Evolutionary conservation across 2,888 invertebrate genomes (phyloP).

Genomic region (Exocentrus adspersus): DNA sequence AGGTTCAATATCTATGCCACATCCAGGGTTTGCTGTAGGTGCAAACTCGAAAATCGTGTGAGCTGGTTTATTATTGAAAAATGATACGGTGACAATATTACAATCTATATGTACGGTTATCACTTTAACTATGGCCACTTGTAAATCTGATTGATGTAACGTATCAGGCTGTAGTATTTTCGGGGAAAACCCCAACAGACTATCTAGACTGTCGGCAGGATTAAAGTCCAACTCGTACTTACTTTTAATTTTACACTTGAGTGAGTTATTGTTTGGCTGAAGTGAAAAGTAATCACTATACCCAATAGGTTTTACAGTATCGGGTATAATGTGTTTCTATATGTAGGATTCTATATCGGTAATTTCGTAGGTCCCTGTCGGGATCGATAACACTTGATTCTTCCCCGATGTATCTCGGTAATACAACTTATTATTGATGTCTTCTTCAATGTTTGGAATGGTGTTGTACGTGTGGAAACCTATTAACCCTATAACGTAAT

Average conservation of each 20-base stretch:
- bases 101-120: constrained; percentile 42
- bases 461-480: constrained; percentile 4
- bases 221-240: too few relatives aligned
- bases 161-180: constrained; percentile 20
- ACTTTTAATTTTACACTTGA: too few relatives aligned
- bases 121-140: constrained; percentile 41
- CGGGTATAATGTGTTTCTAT: constrained; percentile 11
- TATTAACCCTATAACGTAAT: neutral
- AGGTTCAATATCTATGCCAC: constrained; percentile 55
- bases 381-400: neutral
- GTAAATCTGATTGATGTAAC: constrained; percentile 39
- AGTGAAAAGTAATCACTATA: neutral
- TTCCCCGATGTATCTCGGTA: neutral
- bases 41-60: constrained; percentile 51
- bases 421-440: constrained; percentile 9
- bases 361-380: too few relatives aligned
- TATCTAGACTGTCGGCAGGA: too few relatives aligned
- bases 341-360: too few relatives aligned
- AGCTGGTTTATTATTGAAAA: constrained; percentile 47
- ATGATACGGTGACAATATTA: constrained; percentile 51
- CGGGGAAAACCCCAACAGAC: too few relatives aligned
- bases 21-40: constrained; percentile 52
- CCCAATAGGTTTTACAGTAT: neutral
- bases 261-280: neutral
- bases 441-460: constrained; percentile 16